These are phyloP conservation scores for Alentia gelatinosa DNA, from an alignment of 2,888 invertebrate species.

Conservation along the genomic window DNA sequence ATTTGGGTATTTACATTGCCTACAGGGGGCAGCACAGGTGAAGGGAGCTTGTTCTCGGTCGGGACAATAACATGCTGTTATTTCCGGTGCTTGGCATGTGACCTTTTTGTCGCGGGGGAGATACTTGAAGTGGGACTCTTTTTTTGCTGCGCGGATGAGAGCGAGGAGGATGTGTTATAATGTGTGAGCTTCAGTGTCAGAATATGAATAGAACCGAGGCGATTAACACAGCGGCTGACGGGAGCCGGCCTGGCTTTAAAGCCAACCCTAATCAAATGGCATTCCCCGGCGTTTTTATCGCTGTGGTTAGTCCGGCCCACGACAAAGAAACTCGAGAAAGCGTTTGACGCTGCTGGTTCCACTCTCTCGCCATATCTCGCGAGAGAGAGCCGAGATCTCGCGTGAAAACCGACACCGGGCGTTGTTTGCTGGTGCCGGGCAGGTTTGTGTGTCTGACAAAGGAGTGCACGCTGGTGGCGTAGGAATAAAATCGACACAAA, in stretches of 20 bases:
- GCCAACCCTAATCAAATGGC: constrained; percentile 29
- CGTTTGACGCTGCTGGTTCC: constrained; percentile 45
- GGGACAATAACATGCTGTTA: not conserved
- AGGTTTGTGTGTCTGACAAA: constrained; percentile 29
- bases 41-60: not conserved
- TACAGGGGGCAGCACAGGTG: no score
- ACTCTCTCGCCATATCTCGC: not conserved
- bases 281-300: constrained; percentile 37
- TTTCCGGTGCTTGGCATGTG: not conserved
- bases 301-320: constrained; percentile 37
- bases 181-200: not conserved
- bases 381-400: not conserved
- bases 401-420: constrained; percentile 22
- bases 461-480: not conserved
- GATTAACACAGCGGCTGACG: constrained; percentile 31
- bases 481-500: constrained; percentile 34
- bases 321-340: constrained; percentile 44
- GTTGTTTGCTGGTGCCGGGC: not conserved
- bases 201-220: constrained; percentile 14
- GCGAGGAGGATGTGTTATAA: not conserved
- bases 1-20: no score
- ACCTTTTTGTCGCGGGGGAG: not conserved
- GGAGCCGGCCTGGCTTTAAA: constrained; percentile 2
- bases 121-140: not conserved
- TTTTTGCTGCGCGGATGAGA: not conserved